These are phyloP conservation scores for Drosophila bifasciata DNA, from an alignment of 1,140 invertebrate species.

Conservation along the genomic window DNA sequence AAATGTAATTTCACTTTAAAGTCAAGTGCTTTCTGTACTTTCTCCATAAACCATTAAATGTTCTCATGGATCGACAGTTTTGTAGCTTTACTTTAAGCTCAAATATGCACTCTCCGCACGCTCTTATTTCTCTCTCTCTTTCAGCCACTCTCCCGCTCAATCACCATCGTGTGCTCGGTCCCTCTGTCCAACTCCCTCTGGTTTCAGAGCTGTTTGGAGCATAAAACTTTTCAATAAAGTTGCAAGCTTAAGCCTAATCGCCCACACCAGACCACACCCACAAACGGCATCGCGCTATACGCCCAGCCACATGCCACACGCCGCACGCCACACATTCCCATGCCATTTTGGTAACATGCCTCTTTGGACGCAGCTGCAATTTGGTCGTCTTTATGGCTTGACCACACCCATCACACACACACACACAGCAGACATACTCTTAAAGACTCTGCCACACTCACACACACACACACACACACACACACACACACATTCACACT, in stretches of 20 bases:
- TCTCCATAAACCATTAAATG: too few relatives aligned
- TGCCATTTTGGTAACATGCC: too few relatives aligned
- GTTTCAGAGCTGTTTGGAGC: conserved; percentile 22
- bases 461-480: too few relatives aligned
- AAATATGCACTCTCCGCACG: too few relatives aligned
- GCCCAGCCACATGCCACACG: conserved; percentile 1
- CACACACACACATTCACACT: background rate
- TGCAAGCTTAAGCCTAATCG: conserved; percentile 70
- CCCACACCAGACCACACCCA: conserved; percentile 14
- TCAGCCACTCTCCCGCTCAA: too few relatives aligned
- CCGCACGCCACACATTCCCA: background rate
- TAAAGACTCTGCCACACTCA: background rate
- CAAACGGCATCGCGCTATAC: conserved; percentile 1
- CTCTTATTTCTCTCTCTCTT: too few relatives aligned
- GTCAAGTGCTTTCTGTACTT: too few relatives aligned
- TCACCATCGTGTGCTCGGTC: background rate
- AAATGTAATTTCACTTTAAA: too few relatives aligned
- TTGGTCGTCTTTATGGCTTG: conserved; percentile 43
- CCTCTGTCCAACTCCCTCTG: conserved; percentile 4
- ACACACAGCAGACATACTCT: background rate
- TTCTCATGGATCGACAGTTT: too few relatives aligned
- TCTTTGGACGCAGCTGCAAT: conserved; percentile 38
- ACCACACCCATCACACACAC: conserved; percentile 38
- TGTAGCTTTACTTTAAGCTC: too few relatives aligned
- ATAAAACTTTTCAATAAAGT: conserved; percentile 74